Percentiles rank a stretch among this genome's conserved stretches.
These are phyloP conservation scores for Orchesella cincta DNA, from an alignment of 1,140 invertebrate genomes.

Conservation along the genomic window DNA sequence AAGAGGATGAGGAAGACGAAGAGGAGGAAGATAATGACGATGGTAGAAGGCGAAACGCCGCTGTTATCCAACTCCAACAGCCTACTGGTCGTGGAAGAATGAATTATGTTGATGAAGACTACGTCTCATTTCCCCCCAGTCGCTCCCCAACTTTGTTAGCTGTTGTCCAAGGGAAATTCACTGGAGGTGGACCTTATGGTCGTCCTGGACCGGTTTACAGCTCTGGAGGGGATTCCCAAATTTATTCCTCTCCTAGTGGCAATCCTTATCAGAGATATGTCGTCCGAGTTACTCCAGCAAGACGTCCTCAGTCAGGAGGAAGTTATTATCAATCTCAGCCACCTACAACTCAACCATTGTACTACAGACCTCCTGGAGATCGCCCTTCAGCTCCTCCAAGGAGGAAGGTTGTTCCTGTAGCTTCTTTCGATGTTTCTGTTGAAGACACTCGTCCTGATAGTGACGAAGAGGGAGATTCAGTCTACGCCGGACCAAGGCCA, in stretches of 20 bases:
- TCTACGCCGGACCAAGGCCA: background rate
- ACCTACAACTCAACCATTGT: background rate
- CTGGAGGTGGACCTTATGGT: background rate
- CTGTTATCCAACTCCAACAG: conserved; percentile 14
- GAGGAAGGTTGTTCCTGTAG: background rate
- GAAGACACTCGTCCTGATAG: conserved; percentile 20
- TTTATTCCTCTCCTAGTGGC: background rate
- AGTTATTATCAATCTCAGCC: too few relatives aligned
- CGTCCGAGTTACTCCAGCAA: background rate
- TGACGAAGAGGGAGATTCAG: background rate
- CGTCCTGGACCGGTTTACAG: background rate
- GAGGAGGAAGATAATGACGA: background rate
- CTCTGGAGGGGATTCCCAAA: background rate
- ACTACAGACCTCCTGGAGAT: background rate
- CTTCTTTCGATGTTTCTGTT: conserved; percentile 18
- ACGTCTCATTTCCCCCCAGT: conserved; percentile 45
- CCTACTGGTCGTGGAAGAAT: background rate
- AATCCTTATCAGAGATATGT: conserved; percentile 17
- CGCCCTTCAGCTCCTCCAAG: background rate
- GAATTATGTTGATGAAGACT: conserved; percentile 33
- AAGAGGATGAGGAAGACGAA: conserved; percentile 25
- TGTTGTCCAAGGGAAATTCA: conserved; percentile 21
- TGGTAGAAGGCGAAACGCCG: background rate
- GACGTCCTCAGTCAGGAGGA: too few relatives aligned
- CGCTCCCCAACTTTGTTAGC: conserved; percentile 43